Evolutionary conservation across 2,797 vertebrate species (phyloP).

Genomic region (Melanogrammus aeglefinus): DNA sequence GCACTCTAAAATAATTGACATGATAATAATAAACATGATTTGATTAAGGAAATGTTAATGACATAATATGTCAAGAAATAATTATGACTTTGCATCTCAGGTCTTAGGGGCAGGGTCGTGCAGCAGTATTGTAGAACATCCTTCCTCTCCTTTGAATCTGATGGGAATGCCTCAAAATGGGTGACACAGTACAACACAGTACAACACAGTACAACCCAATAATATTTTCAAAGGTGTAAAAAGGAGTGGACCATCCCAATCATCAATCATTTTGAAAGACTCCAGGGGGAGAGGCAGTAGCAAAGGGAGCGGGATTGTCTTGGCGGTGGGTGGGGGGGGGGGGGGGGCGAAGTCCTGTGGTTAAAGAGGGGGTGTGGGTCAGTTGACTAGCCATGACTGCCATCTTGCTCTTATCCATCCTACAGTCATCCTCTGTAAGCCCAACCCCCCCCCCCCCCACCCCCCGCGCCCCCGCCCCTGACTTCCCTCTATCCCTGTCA

Average conservation of each 20-base stretch:
- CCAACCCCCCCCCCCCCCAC: neutral
- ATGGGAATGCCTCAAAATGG: no score
- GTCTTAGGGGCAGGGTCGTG: no score
- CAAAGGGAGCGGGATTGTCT: slow-evolving; percentile 40
- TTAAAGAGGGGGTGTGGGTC: slow-evolving; percentile 71
- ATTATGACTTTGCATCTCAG: no score
- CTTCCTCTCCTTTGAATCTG: no score
- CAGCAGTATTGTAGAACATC: no score
- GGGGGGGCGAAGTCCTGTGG: slow-evolving; percentile 61
- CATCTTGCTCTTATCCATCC: slow-evolving; percentile 48
- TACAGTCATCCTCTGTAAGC: slow-evolving; percentile 42
- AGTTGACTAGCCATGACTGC: slow-evolving; percentile 61
- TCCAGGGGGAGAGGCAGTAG: neutral
- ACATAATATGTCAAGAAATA: no score
- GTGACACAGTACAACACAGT: neutral
- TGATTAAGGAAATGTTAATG: no score
- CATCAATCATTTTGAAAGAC: neutral
- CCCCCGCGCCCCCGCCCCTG: neutral
- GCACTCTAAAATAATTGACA: no score
- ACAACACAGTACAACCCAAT: neutral
- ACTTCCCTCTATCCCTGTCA: slow-evolving; percentile 13
- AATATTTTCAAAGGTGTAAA: neutral
- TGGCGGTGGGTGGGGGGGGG: slow-evolving; percentile 44
- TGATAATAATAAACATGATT: no score
- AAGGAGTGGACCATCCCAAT: neutral